A percentile compares a stretch with the other conserved stretches of the same genome.
Evolutionary conservation across 2,113 vertebrate species (phyloP).

Genomic region (Fulica atra): DNA sequence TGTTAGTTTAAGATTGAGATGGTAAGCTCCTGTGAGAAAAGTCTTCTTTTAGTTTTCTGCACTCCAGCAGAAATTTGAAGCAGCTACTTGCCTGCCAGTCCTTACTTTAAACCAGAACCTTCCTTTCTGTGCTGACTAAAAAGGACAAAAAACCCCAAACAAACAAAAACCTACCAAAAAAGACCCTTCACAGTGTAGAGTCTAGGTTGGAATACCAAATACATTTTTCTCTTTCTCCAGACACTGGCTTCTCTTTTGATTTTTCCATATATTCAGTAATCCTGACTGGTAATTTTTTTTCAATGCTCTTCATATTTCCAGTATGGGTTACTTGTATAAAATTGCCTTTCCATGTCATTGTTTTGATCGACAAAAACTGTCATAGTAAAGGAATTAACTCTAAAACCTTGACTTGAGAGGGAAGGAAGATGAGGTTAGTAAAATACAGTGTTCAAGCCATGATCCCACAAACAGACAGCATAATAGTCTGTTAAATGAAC

Average conservation of each 20-base stretch:
- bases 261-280: neutral
- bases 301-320: neutral
- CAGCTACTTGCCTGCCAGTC: neutral
- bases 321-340: neutral
- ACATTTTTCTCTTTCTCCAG: neutral
- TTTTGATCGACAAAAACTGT: neutral
- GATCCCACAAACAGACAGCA: neutral
- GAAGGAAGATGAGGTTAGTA: neutral
- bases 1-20: neutral
- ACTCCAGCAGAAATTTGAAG: neutral
- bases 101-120: neutral
- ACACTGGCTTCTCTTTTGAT: neutral
- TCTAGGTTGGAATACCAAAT: neutral
- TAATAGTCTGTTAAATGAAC: neutral
- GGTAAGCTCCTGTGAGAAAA: neutral
- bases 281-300: neutral
- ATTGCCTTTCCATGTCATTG: neutral
- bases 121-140: neutral
- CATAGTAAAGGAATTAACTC: neutral
- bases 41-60: neutral
- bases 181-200: neutral
- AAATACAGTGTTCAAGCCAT: neutral
- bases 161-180: no score
- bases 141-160: neutral
- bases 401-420: neutral